Conservation (phyloP, 2,113 vertebrate genomes). For the Channa argus region DNA sequence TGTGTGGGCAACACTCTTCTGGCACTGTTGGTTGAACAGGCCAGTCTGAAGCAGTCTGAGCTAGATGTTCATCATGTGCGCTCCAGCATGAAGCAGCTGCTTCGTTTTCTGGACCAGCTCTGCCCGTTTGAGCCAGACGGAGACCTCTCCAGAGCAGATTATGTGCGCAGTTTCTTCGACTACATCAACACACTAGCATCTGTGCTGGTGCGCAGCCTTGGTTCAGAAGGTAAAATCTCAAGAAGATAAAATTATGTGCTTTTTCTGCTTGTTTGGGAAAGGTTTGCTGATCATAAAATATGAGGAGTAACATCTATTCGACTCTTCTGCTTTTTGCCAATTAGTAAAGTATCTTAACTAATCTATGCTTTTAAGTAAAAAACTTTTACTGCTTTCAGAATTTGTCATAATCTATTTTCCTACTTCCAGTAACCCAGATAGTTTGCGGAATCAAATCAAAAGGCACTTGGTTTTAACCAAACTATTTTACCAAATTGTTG, state of each 20-base stretch:
- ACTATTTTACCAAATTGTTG: background rate
- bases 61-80: constrained; percentile 87
- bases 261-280: background rate
- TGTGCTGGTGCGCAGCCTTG: constrained; percentile 87
- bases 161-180: constrained; percentile 87
- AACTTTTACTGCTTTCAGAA: background rate
- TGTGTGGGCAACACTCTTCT: constrained; percentile 81
- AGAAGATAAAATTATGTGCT: background rate
- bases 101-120: constrained; percentile 85
- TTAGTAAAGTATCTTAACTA: too few relatives aligned
- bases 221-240: constrained; percentile 82
- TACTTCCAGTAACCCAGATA: too few relatives aligned
- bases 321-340: background rate
- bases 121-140: constrained; percentile 74
- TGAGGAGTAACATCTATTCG: background rate
- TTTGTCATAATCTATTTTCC: too few relatives aligned
- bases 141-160: constrained; percentile 75
- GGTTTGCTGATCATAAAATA: background rate
- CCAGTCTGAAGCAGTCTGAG: constrained; percentile 85
- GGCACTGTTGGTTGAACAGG: constrained; percentile 87
- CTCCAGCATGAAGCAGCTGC: constrained; percentile 88
- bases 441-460: background rate
- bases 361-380: background rate
- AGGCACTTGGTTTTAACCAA: background rate
- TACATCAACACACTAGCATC: constrained; percentile 89